These are phyloP conservation scores for Gastracanthus pulcherrimus DNA, from an alignment of 2,888 invertebrate genomes.

Conservation along the genomic window DNA sequence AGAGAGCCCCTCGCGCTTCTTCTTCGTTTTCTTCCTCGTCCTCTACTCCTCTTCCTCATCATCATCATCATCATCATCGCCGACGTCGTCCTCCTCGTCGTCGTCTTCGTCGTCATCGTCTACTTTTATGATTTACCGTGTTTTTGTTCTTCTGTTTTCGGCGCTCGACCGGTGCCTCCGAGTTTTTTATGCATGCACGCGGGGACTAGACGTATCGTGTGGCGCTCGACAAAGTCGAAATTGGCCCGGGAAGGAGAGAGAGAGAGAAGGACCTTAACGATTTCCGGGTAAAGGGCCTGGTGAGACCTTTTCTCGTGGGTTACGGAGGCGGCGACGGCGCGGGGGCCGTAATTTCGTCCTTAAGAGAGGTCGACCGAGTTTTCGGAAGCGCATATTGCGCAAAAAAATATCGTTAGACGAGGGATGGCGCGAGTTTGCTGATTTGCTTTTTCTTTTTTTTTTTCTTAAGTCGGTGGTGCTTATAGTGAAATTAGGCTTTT, in stretches of 20 bases:
- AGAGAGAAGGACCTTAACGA: slow-evolving; percentile 65
- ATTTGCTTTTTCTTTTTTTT: background rate
- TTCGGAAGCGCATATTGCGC: slow-evolving; percentile 58
- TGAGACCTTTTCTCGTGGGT: slow-evolving; percentile 29
- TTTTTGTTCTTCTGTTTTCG: slow-evolving; percentile 34
- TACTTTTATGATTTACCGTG: slow-evolving; percentile 57
- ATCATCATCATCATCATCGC: slow-evolving; percentile 63
- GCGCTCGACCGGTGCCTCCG: slow-evolving; percentile 32
- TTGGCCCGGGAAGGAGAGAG: slow-evolving; percentile 53
- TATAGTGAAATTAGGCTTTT: slow-evolving; percentile 38
- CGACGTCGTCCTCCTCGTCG: slow-evolving; percentile 59
- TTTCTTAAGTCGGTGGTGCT: background rate
- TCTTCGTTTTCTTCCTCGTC: slow-evolving; percentile 9
- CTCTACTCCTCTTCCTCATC: slow-evolving; percentile 56
- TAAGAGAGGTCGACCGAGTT: slow-evolving; percentile 52
- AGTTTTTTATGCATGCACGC: slow-evolving; percentile 12
- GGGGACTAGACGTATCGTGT: slow-evolving; percentile 47
- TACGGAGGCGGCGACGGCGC: background rate
- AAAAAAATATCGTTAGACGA: slow-evolving; percentile 59
- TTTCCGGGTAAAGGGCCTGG: slow-evolving; percentile 69
- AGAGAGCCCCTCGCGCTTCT: background rate
- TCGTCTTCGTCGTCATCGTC: slow-evolving; percentile 64
- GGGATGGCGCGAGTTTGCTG: background rate
- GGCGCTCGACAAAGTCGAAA: slow-evolving; percentile 65
- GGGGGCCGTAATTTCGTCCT: slow-evolving; percentile 57